Evolutionary conservation across 2,888 invertebrate genomes (phyloP).

Genomic region (Spicauda simplicius): DNA sequence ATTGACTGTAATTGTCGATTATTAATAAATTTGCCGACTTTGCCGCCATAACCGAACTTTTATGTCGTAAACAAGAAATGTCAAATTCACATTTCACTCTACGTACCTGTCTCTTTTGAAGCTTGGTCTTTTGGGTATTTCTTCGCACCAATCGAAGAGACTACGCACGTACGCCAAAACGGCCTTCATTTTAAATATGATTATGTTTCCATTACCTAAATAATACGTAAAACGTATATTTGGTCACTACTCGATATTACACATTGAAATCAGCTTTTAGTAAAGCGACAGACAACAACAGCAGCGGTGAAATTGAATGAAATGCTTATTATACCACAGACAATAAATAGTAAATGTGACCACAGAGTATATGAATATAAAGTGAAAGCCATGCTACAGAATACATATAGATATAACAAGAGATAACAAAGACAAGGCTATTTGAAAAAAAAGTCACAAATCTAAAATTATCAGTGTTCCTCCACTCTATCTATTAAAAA

Average conservation of each 20-base stretch:
- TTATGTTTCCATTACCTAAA: conserved; percentile 71
- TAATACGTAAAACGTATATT: conserved; percentile 10
- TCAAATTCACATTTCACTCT: conserved; percentile 48
- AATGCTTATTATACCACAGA: not conserved
- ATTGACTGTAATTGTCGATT: conserved; percentile 38
- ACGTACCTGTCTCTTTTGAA: conserved; percentile 80
- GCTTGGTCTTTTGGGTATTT: conserved; percentile 61
- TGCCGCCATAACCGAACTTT: conserved; percentile 78
- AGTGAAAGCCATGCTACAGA: no score
- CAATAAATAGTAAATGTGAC: no score
- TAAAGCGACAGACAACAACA: conserved; percentile 40
- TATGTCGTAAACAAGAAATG: conserved; percentile 78
- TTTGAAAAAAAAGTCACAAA: no score
- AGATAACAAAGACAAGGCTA: no score
- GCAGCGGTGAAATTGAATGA: conserved; percentile 35
- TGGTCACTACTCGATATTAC: conserved; percentile 46
- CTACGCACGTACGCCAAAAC: conserved; percentile 72
- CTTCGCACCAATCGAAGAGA: conserved; percentile 70
- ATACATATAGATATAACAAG: no score
- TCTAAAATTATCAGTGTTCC: no score
- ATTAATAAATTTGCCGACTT: conserved; percentile 56
- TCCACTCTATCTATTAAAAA: no score
- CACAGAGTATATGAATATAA: no score
- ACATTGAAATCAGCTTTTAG: conserved; percentile 38
- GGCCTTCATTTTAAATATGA: conserved; percentile 71